phyloP scores from a whole-genome alignment of 2,888 invertebrate genomes.

The Argyresthia albistria region DNA sequence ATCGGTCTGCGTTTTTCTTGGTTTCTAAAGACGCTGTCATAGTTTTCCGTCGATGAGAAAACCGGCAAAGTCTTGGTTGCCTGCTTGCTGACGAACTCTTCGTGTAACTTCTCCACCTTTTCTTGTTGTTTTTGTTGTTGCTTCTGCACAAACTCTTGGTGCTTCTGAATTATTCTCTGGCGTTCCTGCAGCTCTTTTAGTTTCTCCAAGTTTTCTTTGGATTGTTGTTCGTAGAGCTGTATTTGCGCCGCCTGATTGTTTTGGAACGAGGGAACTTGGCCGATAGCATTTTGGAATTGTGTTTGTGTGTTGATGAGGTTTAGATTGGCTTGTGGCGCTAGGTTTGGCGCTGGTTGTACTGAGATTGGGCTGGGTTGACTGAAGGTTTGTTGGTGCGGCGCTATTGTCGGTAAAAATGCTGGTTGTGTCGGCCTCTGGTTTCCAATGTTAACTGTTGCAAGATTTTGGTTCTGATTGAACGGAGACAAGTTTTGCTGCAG shows the following conservation, averaged over 20 bases:
- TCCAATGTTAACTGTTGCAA: conserved; percentile 35
- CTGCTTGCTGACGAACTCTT: conserved; percentile 79
- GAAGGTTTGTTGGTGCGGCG: conserved; percentile 31
- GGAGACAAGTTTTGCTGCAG: conserved; percentile 36
- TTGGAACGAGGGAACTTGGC: conserved; percentile 54
- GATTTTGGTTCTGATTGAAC: conserved; percentile 36
- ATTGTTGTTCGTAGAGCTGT: conserved; percentile 73
- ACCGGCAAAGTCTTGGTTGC: conserved; percentile 74
- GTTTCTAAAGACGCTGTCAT: conserved; percentile 44
- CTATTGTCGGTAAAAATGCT: conserved; percentile 50
- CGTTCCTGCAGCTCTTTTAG: conserved; percentile 80
- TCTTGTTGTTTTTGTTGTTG: conserved; percentile 85
- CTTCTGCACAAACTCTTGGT: conserved; percentile 83
- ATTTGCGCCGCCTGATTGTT: conserved; percentile 67
- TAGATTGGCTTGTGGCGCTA: conserved; percentile 38
- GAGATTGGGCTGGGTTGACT: conserved; percentile 53
- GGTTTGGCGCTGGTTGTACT: conserved; percentile 60
- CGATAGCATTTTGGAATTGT: conserved; percentile 46
- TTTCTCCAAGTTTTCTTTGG: conserved; percentile 74
- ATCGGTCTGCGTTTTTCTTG: conserved; percentile 62
- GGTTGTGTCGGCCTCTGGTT: conserved; percentile 52
- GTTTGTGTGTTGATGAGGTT: conserved; percentile 53
- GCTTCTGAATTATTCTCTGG: conserved; percentile 80
- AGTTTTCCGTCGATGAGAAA: conserved; percentile 58
- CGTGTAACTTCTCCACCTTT: conserved; percentile 81